phyloP scores from a whole-genome alignment of 1,140 invertebrate genomes.

The Choristoneura fumiferana region DNA sequence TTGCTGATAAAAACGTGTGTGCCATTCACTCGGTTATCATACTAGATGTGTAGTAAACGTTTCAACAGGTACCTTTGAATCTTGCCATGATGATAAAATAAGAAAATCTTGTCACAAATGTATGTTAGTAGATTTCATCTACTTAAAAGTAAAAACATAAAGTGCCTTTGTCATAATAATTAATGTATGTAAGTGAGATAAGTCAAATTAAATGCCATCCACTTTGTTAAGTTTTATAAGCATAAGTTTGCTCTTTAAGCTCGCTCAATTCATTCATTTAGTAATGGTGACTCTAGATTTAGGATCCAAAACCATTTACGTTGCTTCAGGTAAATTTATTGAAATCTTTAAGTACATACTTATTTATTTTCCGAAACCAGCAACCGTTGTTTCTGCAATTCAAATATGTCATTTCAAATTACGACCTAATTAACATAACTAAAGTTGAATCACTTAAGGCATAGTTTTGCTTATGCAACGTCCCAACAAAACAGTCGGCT shows the following conservation, averaged over 20 bases:
- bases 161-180: constrained; percentile 73
- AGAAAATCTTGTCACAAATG: constrained; percentile 73
- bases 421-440: too few relatives aligned
- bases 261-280: constrained; percentile 75
- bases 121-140: constrained; percentile 58
- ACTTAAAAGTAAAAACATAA: constrained; percentile 56
- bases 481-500: too few relatives aligned
- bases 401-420: neutral
- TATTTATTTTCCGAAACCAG: constrained; percentile 4
- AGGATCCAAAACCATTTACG: constrained; percentile 38
- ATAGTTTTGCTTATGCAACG: too few relatives aligned
- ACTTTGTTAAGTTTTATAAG: constrained; percentile 76
- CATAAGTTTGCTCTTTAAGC: constrained; percentile 72
- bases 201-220: constrained; percentile 78
- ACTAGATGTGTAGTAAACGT: constrained; percentile 68
- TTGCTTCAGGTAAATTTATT: constrained; percentile 26
- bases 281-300: constrained; percentile 63
- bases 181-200: constrained; percentile 74
- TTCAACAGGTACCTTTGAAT: constrained; percentile 77
- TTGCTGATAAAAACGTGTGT: constrained; percentile 68
- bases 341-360: neutral
- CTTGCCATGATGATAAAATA: constrained; percentile 77
- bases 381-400: neutral
- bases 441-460: too few relatives aligned
- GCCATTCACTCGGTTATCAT: constrained; percentile 75